Base-by-base conservation (phyloP, 2,888 invertebrate genomes). In the Parnassius smintheus region DNA sequence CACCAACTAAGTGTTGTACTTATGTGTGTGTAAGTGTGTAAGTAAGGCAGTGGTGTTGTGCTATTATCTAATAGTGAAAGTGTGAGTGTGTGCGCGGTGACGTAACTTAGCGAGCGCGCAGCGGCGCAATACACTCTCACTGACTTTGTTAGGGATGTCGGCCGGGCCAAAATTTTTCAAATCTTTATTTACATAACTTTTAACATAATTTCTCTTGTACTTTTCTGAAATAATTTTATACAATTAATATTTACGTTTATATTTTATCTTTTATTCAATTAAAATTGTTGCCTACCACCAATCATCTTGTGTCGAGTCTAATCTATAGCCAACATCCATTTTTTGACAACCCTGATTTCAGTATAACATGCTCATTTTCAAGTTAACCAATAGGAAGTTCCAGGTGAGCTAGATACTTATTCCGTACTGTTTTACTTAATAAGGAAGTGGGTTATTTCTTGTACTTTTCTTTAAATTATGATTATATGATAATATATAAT, bases 61-160 rank as follows among this genome's bases (percentile, higher is more conserved):
- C 75, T 83, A 85, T 91, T 90, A 91, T 89, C 89, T 90, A 91
- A 91, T 83, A 89, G 87, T 88, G 87, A 87, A 88, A 89, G 88
- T 88, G 84, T 85, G 85, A 81, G 83, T 85, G 86, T 90, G 89
- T 88, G 81, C 66, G 71, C 75, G 73, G 66, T 90, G 90, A 89
- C 87, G 90, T 83, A 90, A 91, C 70, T 68, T 73, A 74, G 77
- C 75, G 79, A 80, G 72, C 70, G 72, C 69, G 70, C 69, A 67
- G 59, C 69, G 65, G 62, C 66, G 67, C 69, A 72, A 70, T 73
- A 76, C 84, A 87, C 88, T 88, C 88, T 89, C 88, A 83, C 90
- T 88, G 76, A 35, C 48, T 49, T 11, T 2, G 22, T 48, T 72
- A 75, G 70, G 73, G 62, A 18, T 59, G 62, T 46, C 62, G 42